Evolutionary conservation across 2,888 invertebrate genomes (phyloP), one percentile per base, ranked within the genome.

Genomic region (Ptilodon capucinus): DNA sequence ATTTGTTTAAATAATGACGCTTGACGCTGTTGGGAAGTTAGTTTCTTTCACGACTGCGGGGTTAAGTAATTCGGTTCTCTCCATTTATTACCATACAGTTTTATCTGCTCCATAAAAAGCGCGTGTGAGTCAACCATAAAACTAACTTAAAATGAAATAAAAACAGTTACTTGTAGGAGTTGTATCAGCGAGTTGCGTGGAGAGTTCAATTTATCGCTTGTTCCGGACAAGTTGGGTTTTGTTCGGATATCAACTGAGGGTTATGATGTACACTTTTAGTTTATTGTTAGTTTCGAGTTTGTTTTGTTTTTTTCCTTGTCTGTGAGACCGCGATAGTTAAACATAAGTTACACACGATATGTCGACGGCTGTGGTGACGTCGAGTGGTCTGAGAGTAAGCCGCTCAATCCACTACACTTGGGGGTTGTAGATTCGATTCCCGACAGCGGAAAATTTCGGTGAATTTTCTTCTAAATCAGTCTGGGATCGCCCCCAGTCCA

Each of bases 171-270:
- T 44, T 45, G 47, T 13, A 5, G 34, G 36, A 47, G 39, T 47
- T 62, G 66, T 64, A 52, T 65, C 50, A 59, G 41, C 47, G 35
- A 42, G 49, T 62, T 54, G 58, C 46, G 56, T 62, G 56, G 51
- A 41, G 40, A 34, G 48, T 50, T 59, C 52, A 49, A 63, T 62
- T 55, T 62, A 51, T 58, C 44, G 52, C 42, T 44, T 40, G 50
- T 47, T 44, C 46, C 40, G 44, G 40, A 40, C 55, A 6, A 13
- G 39, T 21, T 13, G 41, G 51, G 48, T 48, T 40, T 17, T 21
- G 35, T 51, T 46, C 45, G 55, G 47, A 34, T 39, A 43, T 35
- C n/a, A n/a, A 23, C 36, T 11, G 38, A 43, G 51, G 52, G 43
- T 56, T 34, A 30, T 17, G 47, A 53, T 32, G 9, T 32, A 14